A percentile compares a stretch with the other conserved stretches of the same genome.
These are phyloP conservation scores for Sceloporus tristichus DNA, from an alignment of 2,113 vertebrate genomes.

Conservation along the genomic window DNA sequence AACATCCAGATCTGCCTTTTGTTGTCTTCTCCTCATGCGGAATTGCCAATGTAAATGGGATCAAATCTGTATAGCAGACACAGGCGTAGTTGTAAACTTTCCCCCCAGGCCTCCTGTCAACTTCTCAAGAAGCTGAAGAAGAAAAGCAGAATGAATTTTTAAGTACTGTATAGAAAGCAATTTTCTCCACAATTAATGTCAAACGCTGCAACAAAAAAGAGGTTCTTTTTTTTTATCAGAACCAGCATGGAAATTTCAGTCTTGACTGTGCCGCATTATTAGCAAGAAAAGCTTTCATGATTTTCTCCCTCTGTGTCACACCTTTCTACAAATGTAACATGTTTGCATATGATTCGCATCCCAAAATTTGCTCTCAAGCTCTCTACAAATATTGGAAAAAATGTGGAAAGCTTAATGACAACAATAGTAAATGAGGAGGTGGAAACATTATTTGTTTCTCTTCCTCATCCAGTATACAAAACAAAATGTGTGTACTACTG, in stretches of 20 bases:
- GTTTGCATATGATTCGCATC: not conserved
- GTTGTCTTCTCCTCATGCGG: conserved; percentile 8
- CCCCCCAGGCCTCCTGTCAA: conserved; percentile 27
- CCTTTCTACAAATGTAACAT: not conserved
- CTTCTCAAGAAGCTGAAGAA: conserved; percentile 8
- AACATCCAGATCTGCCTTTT: conserved; percentile 20
- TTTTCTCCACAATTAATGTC: conserved; percentile 61
- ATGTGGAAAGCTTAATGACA: conserved; percentile 26
- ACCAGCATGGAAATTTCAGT: conserved; percentile 45
- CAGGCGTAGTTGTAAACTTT: conserved; percentile 39
- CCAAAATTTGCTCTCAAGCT: conserved; percentile 32
- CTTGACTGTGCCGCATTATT: conserved; percentile 19
- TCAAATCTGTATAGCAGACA: not conserved
- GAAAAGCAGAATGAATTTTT: conserved; percentile 37
- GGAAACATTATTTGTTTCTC: conserved; percentile 37
- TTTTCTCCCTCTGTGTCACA: conserved; percentile 20
- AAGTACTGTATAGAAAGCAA: conserved; percentile 36
- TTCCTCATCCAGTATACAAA: not conserved
- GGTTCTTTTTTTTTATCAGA: conserved; percentile 37
- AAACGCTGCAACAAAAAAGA: not conserved
- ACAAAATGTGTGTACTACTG: not conserved
- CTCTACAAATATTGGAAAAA: conserved; percentile 27
- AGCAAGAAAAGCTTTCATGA: conserved; percentile 37
- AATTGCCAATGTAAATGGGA: conserved; percentile 8
- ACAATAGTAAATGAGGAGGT: conserved; percentile 40